Percentiles rank a stretch among this genome's conserved stretches.
phyloP scores from a whole-genome alignment of 1,140 invertebrate genomes.

The Manduca sexta region DNA sequence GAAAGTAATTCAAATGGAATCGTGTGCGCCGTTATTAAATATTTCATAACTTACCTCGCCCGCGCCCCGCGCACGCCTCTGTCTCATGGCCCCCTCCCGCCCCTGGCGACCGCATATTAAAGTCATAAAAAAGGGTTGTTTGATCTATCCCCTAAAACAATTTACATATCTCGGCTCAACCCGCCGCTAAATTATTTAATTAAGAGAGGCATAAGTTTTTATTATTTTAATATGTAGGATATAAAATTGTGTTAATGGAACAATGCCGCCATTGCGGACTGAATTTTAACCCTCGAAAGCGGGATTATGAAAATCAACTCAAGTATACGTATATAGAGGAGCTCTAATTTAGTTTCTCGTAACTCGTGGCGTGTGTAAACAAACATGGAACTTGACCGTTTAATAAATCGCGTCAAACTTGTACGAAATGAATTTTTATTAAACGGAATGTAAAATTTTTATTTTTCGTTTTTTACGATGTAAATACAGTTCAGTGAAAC shows the following conservation, averaged over 20 bases:
- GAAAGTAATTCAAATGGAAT: conserved; percentile 74
- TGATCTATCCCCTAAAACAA: conserved; percentile 75
- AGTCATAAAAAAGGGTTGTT: conserved; percentile 75
- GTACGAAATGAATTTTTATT: too few relatives aligned
- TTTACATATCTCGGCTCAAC: conserved; percentile 71
- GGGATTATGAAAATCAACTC: conserved; percentile 33
- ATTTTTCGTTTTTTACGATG: too few relatives aligned
- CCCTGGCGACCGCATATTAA: conserved; percentile 69
- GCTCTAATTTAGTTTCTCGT: conserved; percentile 17
- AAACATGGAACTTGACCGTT: conserved; percentile 1
- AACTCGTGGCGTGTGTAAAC: conserved; percentile 16
- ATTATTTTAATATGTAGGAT: conserved; percentile 72
- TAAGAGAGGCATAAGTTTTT: conserved; percentile 75
- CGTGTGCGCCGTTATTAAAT: conserved; percentile 73
- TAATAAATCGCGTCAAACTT: too few relatives aligned
- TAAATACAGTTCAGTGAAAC: too few relatives aligned
- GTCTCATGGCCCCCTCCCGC: conserved; percentile 21
- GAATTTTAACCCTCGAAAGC: conserved; percentile 38
- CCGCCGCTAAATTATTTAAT: conserved; percentile 74
- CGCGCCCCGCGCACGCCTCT: conserved; percentile 12
- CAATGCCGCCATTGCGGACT: conserved; percentile 46
- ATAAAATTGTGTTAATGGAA: conserved; percentile 71
- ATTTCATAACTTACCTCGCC: conserved; percentile 69
- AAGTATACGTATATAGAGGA: conserved; percentile 20
- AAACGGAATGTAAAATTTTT: too few relatives aligned